phyloP scores from a whole-genome alignment of 2,113 vertebrate species.

The Serilophus lunatus region DNA sequence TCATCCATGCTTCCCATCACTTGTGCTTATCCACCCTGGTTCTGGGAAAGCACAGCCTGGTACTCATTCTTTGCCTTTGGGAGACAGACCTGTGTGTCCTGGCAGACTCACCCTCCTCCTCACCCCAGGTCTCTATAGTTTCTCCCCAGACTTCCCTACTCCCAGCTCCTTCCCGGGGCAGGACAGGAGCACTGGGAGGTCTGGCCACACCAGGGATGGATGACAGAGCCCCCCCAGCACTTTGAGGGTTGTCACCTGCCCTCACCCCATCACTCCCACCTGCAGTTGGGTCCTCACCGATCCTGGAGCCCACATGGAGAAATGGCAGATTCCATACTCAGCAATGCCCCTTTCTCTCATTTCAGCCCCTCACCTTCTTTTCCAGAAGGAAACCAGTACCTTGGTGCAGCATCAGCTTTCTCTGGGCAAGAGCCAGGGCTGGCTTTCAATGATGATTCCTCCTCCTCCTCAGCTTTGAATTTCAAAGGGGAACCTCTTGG shows the following conservation, averaged over 20 bases:
- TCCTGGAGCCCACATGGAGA: neutral
- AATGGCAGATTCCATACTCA: neutral
- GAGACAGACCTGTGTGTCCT: neutral
- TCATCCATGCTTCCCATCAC: neutral
- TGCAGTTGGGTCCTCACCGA: neutral
- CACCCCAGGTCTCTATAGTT: neutral
- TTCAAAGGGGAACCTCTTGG: neutral
- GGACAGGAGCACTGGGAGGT: neutral
- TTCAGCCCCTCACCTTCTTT: neutral
- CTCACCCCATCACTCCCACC: neutral
- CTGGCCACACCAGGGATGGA: neutral
- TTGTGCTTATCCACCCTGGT: neutral
- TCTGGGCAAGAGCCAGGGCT: neutral
- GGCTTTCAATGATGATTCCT: neutral
- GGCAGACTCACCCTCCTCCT: neutral
- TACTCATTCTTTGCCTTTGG: neutral
- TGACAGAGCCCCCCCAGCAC: no score
- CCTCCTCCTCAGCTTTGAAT: neutral
- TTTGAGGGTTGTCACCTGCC: no score
- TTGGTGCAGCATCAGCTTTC: neutral
- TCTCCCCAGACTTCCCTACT: neutral
- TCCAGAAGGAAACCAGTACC: neutral
- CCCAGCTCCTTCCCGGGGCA: neutral
- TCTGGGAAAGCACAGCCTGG: neutral
- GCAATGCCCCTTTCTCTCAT: neutral